These are phyloP conservation scores for Diaprepes abbreviatus DNA, from an alignment of 2,888 invertebrate genomes.

Conservation along the genomic window DNA sequence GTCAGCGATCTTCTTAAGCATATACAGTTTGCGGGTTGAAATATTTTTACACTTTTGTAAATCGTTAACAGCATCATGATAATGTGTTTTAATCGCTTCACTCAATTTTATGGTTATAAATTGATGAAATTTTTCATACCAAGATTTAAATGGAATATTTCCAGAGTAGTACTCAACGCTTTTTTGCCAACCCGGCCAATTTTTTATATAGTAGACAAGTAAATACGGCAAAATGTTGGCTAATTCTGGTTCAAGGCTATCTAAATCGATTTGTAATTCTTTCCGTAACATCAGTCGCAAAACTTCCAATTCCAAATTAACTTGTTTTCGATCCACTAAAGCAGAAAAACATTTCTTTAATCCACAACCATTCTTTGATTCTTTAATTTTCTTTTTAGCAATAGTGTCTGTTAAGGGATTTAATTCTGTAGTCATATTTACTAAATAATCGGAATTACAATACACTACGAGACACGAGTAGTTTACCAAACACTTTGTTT, in stretches of 20 bases:
- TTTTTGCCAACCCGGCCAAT: conserved; percentile 57
- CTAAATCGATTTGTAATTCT: conserved; percentile 51
- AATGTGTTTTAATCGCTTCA: conserved; percentile 51
- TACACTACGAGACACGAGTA: no score
- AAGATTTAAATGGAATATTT: conserved; percentile 52
- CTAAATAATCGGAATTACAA: no score
- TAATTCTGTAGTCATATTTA: background rate
- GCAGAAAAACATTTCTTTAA: conserved; percentile 55
- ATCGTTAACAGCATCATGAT: conserved; percentile 41
- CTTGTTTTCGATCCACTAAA: conserved; percentile 55
- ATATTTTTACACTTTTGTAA: conserved; percentile 22
- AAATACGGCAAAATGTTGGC: conserved; percentile 51
- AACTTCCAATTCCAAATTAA: conserved; percentile 54
- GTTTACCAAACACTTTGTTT: no score
- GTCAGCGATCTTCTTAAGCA: conserved; percentile 29
- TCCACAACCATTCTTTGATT: conserved; percentile 42
- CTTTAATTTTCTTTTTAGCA: conserved; percentile 26
- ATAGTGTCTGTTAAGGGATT: background rate
- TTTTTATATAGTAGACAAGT: conserved; percentile 54
- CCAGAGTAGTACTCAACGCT: conserved; percentile 55
- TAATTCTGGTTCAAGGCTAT: conserved; percentile 48
- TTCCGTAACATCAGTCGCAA: conserved; percentile 53
- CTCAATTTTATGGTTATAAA: conserved; percentile 53
- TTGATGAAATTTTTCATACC: conserved; percentile 55
- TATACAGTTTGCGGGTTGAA: conserved; percentile 16